phyloP scores from a whole-genome alignment of 2,113 vertebrate species.

The Cathartes aura region DNA sequence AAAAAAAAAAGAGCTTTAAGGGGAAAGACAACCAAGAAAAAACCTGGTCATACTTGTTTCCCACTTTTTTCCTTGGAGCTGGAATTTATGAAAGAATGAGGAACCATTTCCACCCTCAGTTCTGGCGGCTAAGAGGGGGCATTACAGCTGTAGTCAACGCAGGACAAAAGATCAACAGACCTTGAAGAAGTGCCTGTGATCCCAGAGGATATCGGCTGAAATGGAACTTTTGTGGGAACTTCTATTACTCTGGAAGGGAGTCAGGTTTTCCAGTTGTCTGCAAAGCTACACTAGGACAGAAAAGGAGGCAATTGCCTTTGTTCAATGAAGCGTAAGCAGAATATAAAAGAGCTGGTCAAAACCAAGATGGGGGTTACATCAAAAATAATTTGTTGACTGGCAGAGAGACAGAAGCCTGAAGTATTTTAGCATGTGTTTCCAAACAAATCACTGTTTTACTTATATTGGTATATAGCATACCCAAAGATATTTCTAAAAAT shows the following conservation, averaged over 20 bases:
- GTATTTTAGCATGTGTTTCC: neutral
- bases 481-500: neutral
- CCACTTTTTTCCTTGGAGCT: neutral
- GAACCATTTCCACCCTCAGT: neutral
- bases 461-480: neutral
- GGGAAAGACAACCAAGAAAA: neutral
- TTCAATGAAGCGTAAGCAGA: neutral
- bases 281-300: neutral
- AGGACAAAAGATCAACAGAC: neutral
- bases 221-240: neutral
- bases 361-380: accelerated
- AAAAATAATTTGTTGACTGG: neutral
- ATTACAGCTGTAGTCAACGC: neutral
- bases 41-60: neutral
- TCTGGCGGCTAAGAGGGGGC: neutral
- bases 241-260: neutral
- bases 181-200: neutral
- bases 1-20: neutral
- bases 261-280: neutral
- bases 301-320: neutral
- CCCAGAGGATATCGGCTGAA: neutral
- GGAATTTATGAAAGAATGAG: neutral
- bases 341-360: neutral
- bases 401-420: neutral
- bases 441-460: neutral